Evolutionary conservation across 2,113 vertebrate genomes (phyloP).

Genomic region (Burhinus oedicnemus): DNA sequence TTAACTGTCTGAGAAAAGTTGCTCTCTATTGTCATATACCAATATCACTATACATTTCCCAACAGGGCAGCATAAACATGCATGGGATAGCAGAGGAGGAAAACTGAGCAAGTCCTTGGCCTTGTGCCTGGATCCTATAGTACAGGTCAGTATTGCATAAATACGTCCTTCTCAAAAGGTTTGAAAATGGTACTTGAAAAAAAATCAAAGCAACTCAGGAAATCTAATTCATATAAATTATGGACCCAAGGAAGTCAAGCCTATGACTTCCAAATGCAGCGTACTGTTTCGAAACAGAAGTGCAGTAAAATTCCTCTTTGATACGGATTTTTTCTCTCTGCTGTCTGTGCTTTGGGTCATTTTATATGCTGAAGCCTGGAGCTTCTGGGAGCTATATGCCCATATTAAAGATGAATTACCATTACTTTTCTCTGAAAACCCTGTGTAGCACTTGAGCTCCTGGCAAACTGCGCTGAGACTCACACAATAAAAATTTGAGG

Average conservation of each 20-base stretch:
- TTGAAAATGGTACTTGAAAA: background rate
- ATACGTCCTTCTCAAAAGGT: background rate
- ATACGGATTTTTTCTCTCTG: background rate
- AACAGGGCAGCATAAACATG: background rate
- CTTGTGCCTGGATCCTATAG: background rate
- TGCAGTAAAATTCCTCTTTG: background rate
- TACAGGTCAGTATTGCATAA: background rate
- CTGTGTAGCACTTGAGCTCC: constrained; percentile 13
- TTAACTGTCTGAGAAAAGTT: background rate
- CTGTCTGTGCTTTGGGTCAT: background rate
- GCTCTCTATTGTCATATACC: background rate
- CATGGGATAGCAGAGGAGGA: background rate
- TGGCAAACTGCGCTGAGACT: background rate
- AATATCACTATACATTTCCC: background rate
- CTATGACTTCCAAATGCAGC: background rate
- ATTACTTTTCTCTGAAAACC: constrained; percentile 14
- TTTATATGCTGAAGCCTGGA: background rate
- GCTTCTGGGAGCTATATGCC: constrained; percentile 10
- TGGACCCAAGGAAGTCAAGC: background rate
- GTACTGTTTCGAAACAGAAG: background rate
- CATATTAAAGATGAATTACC: constrained; percentile 46
- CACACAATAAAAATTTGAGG: background rate
- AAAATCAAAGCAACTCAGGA: background rate
- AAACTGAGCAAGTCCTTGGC: background rate
- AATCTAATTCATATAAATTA: background rate